Percentiles rank a stretch among this genome's conserved stretches.
phyloP scores from a whole-genome alignment of 2,113 vertebrate genomes.

The Podocnemis expansa region DNA sequence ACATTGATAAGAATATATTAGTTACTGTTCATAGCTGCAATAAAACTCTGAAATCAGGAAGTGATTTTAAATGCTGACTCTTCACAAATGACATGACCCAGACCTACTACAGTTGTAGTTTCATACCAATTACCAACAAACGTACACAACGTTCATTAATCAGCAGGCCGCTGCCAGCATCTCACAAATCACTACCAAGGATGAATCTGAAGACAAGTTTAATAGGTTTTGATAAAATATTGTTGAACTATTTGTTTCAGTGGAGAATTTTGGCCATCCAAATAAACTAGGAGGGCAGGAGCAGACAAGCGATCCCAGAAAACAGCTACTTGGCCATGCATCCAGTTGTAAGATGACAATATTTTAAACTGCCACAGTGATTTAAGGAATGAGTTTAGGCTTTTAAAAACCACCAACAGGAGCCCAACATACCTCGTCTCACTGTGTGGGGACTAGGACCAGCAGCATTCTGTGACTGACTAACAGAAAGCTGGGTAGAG shows the following conservation, averaged over 20 bases:
- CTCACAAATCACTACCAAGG: background rate
- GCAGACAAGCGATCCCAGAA: background rate
- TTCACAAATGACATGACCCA: background rate
- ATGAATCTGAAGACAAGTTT: background rate
- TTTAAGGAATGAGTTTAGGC: background rate
- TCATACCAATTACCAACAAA: background rate
- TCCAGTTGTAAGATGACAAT: background rate
- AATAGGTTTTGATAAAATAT: background rate
- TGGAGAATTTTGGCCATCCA: background rate
- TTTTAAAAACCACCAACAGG: background rate
- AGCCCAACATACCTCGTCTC: conserved; percentile 84
- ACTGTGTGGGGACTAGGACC: conserved; percentile 90
- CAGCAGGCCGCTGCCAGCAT: background rate
- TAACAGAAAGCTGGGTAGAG: conserved; percentile 77
- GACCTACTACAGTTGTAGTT: background rate
- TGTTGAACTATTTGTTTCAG: background rate
- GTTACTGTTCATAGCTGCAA: background rate
- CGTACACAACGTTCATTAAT: background rate
- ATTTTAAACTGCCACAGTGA: background rate
- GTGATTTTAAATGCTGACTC: accelerated
- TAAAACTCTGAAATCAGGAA: background rate
- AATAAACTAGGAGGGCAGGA: background rate
- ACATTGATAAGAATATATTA: background rate
- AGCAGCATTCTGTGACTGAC: conserved; percentile 73
- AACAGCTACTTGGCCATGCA: background rate